Conservation (phyloP, 2,113 vertebrate species). For the Porphyrio hochstetteri region DNA sequence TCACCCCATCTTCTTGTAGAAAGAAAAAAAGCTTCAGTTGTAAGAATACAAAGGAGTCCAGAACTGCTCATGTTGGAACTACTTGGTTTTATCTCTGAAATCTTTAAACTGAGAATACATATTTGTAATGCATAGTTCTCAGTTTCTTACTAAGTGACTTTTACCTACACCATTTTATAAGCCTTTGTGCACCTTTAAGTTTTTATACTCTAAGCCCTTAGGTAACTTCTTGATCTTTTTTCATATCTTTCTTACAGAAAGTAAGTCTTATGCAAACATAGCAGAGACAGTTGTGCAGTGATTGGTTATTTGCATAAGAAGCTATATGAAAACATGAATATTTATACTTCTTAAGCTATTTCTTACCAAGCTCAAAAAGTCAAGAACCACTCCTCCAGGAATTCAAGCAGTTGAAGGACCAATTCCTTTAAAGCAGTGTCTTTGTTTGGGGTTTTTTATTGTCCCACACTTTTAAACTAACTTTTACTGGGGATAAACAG, state of each 20-base stretch:
- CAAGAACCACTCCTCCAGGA: conserved; percentile 20
- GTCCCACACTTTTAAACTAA: neutral
- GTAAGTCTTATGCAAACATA: neutral
- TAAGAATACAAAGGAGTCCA: neutral
- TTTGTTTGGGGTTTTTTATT: neutral
- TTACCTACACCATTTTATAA: neutral
- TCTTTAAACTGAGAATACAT: neutral
- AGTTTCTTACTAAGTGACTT: neutral
- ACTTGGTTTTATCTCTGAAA: neutral
- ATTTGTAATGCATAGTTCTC: neutral
- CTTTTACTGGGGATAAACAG: neutral
- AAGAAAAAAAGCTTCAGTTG: neutral
- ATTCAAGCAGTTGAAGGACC: neutral
- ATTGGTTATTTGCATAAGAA: neutral
- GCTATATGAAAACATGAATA: neutral
- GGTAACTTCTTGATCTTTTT: neutral
- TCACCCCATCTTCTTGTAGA: neutral
- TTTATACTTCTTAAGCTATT: conserved; percentile 17
- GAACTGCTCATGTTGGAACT: neutral
- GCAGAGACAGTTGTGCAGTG: neutral
- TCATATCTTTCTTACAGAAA: neutral
- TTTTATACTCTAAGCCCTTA: neutral
- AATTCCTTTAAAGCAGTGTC: neutral
- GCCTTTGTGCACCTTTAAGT: neutral
- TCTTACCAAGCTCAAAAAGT: conserved; percentile 21